Conservation (phyloP, 1,140 invertebrate genomes). For the Pygmarrhopalites habei region DNA sequence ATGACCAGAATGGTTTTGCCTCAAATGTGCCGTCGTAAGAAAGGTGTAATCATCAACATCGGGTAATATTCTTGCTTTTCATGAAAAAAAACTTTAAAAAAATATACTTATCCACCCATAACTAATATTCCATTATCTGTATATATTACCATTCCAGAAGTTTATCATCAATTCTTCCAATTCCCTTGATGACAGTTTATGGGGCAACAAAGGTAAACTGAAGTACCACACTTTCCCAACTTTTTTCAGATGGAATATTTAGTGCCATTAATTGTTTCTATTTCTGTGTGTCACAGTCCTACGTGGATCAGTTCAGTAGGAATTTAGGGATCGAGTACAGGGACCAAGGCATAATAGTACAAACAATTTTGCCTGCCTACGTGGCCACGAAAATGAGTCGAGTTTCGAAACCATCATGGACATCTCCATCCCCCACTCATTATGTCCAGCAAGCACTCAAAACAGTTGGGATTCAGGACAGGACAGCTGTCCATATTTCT, state of each 20-base stretch:
- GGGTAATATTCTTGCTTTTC: conserved; percentile 78
- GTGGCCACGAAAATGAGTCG: conserved; percentile 89
- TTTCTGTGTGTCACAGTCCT: too few species aligned
- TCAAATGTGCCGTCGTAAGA: conserved; percentile 71
- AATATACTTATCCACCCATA: too few species aligned
- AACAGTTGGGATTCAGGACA: conserved; percentile 62
- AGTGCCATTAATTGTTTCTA: too few species aligned
- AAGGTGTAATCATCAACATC: conserved; percentile 86
- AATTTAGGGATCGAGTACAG: conserved; percentile 70
- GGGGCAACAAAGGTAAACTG: conserved; percentile 70
- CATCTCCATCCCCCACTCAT: conserved; percentile 65
- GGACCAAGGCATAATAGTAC: conserved; percentile 66
- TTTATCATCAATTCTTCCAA: too few species aligned
- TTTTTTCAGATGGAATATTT: too few species aligned
- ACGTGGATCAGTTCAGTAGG: conserved; percentile 73
- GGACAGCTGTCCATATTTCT: conserved; percentile 69
- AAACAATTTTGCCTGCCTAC: conserved; percentile 76
- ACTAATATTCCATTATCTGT: too few species aligned
- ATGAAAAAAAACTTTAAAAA: too few species aligned
- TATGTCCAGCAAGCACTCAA: conserved; percentile 69
- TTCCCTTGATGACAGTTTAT: conserved; percentile 77
- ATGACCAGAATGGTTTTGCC: conserved; percentile 81
- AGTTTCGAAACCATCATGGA: conserved; percentile 65
- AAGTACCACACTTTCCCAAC: conserved; percentile 47
- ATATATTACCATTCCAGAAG: too few species aligned